Evolutionary conservation across 2,797 vertebrate species (phyloP).

Genomic region (Anguilla anguilla): DNA sequence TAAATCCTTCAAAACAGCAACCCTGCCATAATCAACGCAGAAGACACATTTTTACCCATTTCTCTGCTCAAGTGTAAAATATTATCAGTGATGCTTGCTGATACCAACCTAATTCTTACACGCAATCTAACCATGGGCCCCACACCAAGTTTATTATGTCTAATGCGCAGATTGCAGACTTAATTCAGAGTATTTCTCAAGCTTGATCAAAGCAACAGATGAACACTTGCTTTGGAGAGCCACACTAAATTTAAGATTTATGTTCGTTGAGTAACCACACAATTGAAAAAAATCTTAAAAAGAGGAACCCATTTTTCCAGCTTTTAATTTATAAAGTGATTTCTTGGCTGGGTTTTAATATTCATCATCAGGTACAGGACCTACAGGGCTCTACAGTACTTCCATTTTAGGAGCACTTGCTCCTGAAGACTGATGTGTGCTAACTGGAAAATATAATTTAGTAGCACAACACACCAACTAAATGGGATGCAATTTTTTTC

Average conservation of each 20-base stretch:
- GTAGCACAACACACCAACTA: too few species aligned
- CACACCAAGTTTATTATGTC: background rate
- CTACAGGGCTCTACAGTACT: background rate
- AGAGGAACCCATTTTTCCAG: background rate
- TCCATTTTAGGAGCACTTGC: too few species aligned
- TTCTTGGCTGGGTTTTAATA: background rate
- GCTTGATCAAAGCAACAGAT: background rate
- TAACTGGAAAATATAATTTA: too few species aligned
- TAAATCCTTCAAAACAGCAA: background rate
- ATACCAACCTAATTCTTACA: background rate
- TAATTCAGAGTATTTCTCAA: background rate
- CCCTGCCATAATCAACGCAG: background rate
- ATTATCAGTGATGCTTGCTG: background rate
- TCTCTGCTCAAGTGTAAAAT: background rate
- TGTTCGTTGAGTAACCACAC: background rate
- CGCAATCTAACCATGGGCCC: background rate
- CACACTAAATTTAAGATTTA: background rate
- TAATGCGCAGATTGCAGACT: background rate
- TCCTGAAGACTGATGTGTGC: too few species aligned
- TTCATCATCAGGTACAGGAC: background rate
- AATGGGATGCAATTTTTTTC: too few species aligned
- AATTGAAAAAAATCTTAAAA: background rate
- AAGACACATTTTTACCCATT: background rate
- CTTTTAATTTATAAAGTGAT: constrained; percentile 12
- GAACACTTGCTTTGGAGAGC: background rate